Conservation (phyloP, 2,113 vertebrate genomes). For the Nerophis lumbriciformis region DNA sequence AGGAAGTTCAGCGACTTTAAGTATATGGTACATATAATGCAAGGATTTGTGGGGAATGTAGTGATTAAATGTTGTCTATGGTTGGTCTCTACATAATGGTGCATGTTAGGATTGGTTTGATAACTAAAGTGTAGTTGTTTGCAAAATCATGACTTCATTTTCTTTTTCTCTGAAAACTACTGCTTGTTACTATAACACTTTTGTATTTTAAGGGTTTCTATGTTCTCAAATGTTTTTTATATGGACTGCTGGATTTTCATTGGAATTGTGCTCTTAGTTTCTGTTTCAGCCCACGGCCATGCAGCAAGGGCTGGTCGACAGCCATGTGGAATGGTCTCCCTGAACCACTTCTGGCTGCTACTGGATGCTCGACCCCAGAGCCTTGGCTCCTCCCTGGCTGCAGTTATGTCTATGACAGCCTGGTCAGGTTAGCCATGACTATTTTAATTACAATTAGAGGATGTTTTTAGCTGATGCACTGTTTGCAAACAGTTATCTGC, state of each 20-base stretch:
- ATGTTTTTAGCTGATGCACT: background rate
- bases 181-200: background rate
- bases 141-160: background rate
- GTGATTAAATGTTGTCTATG: background rate
- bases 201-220: too few relatives aligned
- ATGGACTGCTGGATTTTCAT: background rate
- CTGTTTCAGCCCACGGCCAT: conserved; percentile 44
- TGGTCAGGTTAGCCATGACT: conserved; percentile 67
- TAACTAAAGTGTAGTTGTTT: background rate
- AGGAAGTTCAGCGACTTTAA: background rate
- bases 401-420: conserved; percentile 72
- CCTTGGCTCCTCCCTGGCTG: conserved; percentile 79
- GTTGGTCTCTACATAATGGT: background rate
- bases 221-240: background rate
- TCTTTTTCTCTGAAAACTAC: too few relatives aligned
- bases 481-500: background rate
- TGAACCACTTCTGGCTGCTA: conserved; percentile 35
- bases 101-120: background rate
- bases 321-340: conserved; percentile 53
- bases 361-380: conserved; percentile 56
- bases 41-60: too few relatives aligned
- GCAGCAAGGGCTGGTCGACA: conserved; percentile 48
- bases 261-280: conserved; percentile 20
- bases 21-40: too few relatives aligned
- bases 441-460: background rate